Conservation (phyloP, 1,140 invertebrate species). For the Dreissena rostriformis region DNA sequence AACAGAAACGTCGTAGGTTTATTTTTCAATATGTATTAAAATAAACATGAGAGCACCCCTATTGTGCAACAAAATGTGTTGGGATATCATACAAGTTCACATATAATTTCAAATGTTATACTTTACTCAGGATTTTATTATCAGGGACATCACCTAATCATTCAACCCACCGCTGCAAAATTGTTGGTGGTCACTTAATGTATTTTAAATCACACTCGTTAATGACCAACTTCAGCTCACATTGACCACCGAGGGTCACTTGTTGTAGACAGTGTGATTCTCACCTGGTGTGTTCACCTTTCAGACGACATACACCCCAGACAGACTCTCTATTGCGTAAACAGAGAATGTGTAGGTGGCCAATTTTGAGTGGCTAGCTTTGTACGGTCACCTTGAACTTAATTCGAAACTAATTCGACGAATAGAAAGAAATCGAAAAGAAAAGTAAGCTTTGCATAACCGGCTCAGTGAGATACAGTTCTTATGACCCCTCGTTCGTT, state of each 20-base stretch:
- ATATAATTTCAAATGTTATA: no score
- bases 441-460: conserved; percentile 28
- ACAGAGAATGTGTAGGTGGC: conserved; percentile 1
- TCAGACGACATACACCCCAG: conserved; percentile 11
- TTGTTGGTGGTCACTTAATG: conserved; percentile 37
- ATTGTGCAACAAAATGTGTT: no score
- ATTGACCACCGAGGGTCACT: conserved; percentile 31
- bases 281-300: conserved; percentile 39
- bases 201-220: not conserved
- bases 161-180: no score
- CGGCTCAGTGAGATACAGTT: not conserved
- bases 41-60: no score
- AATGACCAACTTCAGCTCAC: conserved; percentile 5
- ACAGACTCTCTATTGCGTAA: conserved; percentile 32
- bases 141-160: no score
- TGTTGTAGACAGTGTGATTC: conserved; percentile 37
- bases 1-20: no score
- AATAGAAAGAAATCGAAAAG: conserved; percentile 18
- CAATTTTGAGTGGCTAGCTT: conserved; percentile 17
- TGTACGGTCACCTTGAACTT: conserved; percentile 19
- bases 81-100: no score
- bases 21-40: no score
- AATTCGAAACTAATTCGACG: conserved; percentile 41
- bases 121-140: no score
- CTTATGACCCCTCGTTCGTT: not conserved